These are phyloP conservation scores for Peromyscus leucopus DNA, from an alignment of 2,113 vertebrate species.

Conservation along the genomic window DNA sequence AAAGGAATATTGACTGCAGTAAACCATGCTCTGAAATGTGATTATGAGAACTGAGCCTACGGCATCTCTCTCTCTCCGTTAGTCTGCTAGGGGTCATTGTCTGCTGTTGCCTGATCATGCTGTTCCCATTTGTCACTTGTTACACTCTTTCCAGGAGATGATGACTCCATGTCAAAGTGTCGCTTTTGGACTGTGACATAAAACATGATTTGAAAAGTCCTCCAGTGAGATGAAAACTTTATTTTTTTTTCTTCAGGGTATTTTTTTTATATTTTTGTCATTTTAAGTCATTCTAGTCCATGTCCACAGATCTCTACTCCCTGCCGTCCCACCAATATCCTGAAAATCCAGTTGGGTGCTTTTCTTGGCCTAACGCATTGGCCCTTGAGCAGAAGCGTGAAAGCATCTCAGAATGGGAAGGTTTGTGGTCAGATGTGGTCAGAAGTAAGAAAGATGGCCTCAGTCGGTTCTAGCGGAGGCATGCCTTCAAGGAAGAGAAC, in stretches of 20 bases:
- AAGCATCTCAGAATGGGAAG: slow-evolving; percentile 11
- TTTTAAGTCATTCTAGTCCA: background rate
- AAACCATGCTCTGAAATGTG: background rate
- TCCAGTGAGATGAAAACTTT: background rate
- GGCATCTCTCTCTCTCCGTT: background rate
- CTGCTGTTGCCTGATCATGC: background rate
- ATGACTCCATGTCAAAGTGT: background rate
- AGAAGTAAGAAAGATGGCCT: background rate
- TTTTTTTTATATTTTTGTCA: background rate
- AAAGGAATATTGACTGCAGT: background rate
- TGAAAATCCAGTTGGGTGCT: background rate
- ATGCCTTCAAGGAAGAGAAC: background rate
- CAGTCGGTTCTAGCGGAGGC: background rate
- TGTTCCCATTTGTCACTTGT: background rate
- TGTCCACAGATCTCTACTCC: background rate
- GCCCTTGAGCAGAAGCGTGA: background rate
- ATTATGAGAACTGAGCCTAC: background rate
- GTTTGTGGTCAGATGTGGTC: background rate
- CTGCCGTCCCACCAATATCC: background rate
- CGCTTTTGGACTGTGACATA: background rate
- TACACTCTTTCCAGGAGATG: slow-evolving; percentile 5
- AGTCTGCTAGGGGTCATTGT: background rate
- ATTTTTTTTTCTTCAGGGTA: background rate
- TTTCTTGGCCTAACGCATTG: background rate
- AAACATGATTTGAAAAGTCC: slow-evolving; percentile 49